These are phyloP conservation scores for Apodemia hepburni DNA, from an alignment of 2,888 invertebrate species.

Conservation along the genomic window DNA sequence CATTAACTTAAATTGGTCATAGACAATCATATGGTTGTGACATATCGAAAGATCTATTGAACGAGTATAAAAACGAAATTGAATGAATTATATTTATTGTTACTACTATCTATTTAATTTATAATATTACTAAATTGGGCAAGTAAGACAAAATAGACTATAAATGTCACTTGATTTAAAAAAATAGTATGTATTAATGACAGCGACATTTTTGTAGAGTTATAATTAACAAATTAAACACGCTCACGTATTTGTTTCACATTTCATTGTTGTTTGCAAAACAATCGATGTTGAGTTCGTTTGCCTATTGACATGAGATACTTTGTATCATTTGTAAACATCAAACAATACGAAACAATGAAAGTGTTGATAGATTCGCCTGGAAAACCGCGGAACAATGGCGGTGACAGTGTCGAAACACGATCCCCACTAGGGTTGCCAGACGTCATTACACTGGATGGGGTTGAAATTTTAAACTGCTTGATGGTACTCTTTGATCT, in stretches of 20 bases:
- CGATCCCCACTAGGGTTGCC: constrained; percentile 38
- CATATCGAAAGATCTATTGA: too few species aligned
- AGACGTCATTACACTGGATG: not conserved
- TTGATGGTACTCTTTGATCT: too few species aligned
- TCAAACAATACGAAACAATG: constrained; percentile 27
- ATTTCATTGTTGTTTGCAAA: constrained; percentile 35
- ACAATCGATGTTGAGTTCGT: constrained; percentile 25
- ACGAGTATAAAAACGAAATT: too few species aligned
- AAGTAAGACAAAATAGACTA: too few species aligned
- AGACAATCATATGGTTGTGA: too few species aligned
- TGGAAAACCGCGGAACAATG: constrained; percentile 48
- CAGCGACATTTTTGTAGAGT: not conserved
- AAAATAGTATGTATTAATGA: not conserved
- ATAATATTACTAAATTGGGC: too few species aligned
- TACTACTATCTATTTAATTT: too few species aligned
- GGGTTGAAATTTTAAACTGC: not conserved
- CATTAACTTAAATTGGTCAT: too few species aligned
- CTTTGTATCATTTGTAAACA: constrained; percentile 34
- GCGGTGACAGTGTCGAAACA: constrained; percentile 53
- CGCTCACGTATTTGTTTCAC: constrained; percentile 8
- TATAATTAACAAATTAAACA: constrained; percentile 9
- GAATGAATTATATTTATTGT: too few species aligned
- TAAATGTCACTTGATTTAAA: too few species aligned
- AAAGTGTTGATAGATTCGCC: constrained; percentile 44
- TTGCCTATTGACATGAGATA: constrained; percentile 33